These are phyloP conservation scores for Tenualosa thibaudeaui DNA, from an alignment of 2,797 vertebrate species.

Conservation along the genomic window DNA sequence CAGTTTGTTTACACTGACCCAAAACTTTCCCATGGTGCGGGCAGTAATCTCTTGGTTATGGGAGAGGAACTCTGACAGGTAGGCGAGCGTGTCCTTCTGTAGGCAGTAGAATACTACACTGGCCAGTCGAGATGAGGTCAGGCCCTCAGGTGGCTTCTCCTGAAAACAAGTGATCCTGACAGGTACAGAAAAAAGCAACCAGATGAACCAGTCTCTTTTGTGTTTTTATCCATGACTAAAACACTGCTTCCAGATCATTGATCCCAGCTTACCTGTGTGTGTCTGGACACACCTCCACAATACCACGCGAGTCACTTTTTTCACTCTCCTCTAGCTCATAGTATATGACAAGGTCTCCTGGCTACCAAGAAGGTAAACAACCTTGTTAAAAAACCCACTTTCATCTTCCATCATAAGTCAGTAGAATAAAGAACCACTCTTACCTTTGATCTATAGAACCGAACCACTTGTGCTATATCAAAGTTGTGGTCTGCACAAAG, in stretches of 20 bases:
- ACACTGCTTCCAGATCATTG: background rate
- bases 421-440: conserved; percentile 34
- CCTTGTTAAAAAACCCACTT: background rate
- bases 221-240: background rate
- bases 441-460: conserved; percentile 83
- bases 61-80: conserved; percentile 69
- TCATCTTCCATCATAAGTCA: background rate
- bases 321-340: conserved; percentile 81
- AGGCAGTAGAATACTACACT: conserved; percentile 85
- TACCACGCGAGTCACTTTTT: conserved; percentile 75
- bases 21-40: conserved; percentile 74
- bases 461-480: conserved; percentile 79
- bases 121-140: conserved; percentile 73
- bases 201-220: no score
- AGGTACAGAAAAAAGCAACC: background rate
- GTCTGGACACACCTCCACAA: conserved; percentile 79
- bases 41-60: conserved; percentile 59
- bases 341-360: conserved; percentile 81
- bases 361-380: conserved; percentile 58
- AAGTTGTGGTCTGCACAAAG: conserved; percentile 84
- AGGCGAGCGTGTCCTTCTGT: conserved; percentile 63
- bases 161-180: conserved; percentile 73
- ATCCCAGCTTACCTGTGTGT: conserved; percentile 70
- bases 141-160: conserved; percentile 74
- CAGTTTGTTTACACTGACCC: conserved; percentile 65